Base-by-base conservation (phyloP, 2,888 invertebrate species). In the Phyllotreta striolata region DNA sequence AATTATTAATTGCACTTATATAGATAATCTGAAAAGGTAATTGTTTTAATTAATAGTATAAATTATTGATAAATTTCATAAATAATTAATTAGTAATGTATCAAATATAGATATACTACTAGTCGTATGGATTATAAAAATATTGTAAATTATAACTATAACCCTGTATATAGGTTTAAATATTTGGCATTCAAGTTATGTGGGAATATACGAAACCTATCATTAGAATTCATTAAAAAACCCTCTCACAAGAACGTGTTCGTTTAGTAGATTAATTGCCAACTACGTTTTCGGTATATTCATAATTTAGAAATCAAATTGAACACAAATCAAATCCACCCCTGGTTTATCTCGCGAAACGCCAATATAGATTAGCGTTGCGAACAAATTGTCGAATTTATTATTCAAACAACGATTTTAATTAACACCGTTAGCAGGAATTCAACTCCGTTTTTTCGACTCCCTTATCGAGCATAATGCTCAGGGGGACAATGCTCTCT, bases 171-270 rank as follows among this genome's bases (percentile, higher is more conserved):
- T n/a, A 24, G 24, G 24, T 24, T 24, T 3, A 24, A 24, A 24
- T 68, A 63, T 70, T 67, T 64, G 66, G 67, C 52, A 61, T 55
- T 69, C 68, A 67, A 69, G 70, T 71, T 68, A 67, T 66, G 56
- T 54, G 62, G 55, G 41, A 49, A 59, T 64, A 67, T 70, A 44
- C 64, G 66, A 66, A 66, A 67, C 59, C 59, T 52, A 41, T 40
- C 49, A 34, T 10, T 10, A 24, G 24, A 51, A 59, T 59, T 59
- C 47, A 47, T 47, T 47, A 47, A 47, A 47, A 24, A 24, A 24
- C 24, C 24, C 24, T 24, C 24, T 24, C 47, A 7, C 13, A 46
- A 46, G 46, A 46, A 46, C 14, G n/a, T n/a, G n/a, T 46, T 46
- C 9, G 7, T 47, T 13, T 14, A 47, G 13, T 47, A 47, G 47